Percentiles rank a stretch among this genome's conserved stretches.
Evolutionary conservation across 2,888 invertebrate species (phyloP).

Genomic region (Chymomyza caudatula): DNA sequence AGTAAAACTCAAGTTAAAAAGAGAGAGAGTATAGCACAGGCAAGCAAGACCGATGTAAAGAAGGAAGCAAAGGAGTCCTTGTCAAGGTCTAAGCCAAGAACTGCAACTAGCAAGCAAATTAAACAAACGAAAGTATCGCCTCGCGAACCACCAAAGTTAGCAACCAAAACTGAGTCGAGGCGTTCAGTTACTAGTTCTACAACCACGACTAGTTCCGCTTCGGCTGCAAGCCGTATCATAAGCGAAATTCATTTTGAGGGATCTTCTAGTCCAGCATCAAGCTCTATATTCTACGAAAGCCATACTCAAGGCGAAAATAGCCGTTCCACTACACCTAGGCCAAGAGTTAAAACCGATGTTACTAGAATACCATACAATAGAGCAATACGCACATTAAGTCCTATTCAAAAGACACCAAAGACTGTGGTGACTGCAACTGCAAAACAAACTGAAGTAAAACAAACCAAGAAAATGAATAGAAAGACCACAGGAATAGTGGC

Average conservation of each 20-base stretch:
- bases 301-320: conserved; percentile 61
- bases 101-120: conserved; percentile 14
- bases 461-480: conserved; percentile 27
- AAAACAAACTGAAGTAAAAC: conserved; percentile 3
- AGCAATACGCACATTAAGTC: conserved; percentile 60
- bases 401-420: conserved; percentile 38
- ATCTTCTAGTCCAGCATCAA: conserved; percentile 58
- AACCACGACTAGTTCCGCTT: conserved; percentile 56
- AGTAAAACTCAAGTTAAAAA: conserved; percentile 16
- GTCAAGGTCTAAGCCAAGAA: conserved; percentile 21
- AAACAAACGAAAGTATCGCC: conserved; percentile 17
- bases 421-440: not conserved
- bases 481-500: conserved; percentile 22
- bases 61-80: conserved; percentile 6
- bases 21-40: conserved; percentile 8
- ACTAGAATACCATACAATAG: conserved; percentile 64
- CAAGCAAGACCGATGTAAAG: conserved; percentile 19
- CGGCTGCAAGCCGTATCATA: conserved; percentile 58
- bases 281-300: conserved; percentile 64
- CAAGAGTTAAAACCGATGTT: conserved; percentile 69
- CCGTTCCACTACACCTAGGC: conserved; percentile 61
- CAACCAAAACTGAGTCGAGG: conserved; percentile 48
- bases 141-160: conserved; percentile 23
- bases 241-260: conserved; percentile 65
- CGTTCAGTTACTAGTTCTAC: conserved; percentile 60